Evolutionary conservation across 35 echinoderm and acorn worm species (phyloP).

Genomic region (Ophiothrix spiculata): DNA sequence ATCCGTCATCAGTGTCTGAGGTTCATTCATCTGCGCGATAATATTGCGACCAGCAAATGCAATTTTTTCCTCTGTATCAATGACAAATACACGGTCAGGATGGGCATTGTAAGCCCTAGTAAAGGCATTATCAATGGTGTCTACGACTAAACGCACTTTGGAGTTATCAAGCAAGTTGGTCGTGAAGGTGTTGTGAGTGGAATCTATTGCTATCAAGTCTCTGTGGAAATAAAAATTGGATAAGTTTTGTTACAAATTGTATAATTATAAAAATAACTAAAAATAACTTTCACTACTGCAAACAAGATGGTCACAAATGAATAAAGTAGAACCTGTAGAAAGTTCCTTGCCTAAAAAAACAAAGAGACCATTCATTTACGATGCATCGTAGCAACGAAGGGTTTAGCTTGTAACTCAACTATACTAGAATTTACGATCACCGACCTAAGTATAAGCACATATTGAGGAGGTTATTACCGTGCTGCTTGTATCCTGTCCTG

Average conservation of each 20-base stretch:
- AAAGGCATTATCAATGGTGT: constrained; percentile 48
- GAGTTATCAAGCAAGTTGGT: not conserved
- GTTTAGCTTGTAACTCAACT: not conserved
- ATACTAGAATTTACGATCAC: not conserved
- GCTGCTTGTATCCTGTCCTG: constrained; percentile 48
- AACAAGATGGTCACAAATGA: not conserved
- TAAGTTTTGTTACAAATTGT: no score
- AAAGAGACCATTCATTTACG: not conserved
- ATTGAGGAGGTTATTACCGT: constrained; percentile 18
- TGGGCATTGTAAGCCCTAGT: constrained; percentile 14
- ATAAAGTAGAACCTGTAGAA: not conserved
- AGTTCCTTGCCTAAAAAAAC: not conserved
- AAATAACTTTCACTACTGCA: not conserved
- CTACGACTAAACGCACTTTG: constrained; percentile 33
- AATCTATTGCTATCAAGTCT: constrained; percentile 17
- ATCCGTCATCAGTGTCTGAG: no score
- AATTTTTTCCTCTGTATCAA: not conserved
- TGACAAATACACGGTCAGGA: constrained; percentile 32
- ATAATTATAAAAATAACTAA: no score
- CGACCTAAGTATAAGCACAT: not conserved
- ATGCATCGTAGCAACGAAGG: not conserved
- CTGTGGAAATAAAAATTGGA: not conserved
- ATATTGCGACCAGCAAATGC: not conserved
- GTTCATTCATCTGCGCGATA: not conserved
- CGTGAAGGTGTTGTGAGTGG: constrained; percentile 34